Evolutionary conservation across 2,888 invertebrate genomes (phyloP), one percentile per base, ranked within the genome.

Genomic region (Xanthorhoe designata): DNA sequence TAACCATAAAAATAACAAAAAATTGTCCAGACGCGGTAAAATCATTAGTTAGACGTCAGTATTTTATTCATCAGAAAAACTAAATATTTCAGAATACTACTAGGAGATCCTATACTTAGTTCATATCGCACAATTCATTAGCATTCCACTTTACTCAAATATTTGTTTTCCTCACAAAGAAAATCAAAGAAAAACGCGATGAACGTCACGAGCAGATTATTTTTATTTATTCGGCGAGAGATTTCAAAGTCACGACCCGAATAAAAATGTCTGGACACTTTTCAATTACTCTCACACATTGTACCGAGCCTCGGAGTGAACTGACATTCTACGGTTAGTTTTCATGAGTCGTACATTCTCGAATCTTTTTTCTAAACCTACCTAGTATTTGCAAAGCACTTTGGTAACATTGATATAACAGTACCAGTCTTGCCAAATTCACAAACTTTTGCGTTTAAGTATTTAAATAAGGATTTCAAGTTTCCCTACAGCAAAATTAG

Each of bases 271-370:
- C 74, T 60, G 52, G 70, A 58, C 71, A 72, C 74, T 64, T 77
- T 79, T 77, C 76, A 78, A 79, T 80, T 80, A 78, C 73, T 68
- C 69, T 72, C 70, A 61, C 64, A 62, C 53, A 66, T 64, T 67
- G 55, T 71, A 66, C 69, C 61, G 57, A 69, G 64, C 38, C 54
- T 64, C 58, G 68, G 56, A 38, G 19, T 15, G 18, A 51, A 19
- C 61, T 42, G 61, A 57, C 53, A 45, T 13, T 49, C 35, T 45
- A 49, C 42, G 49, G 58, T 45, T 38, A 45, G 42, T 50, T 64
- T 53, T 59, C 51, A 59, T 51, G 56, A 50, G 32, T 61, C 56
- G 38, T 62, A 47, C 49, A 61, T 49, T 61, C 61, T 61, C 24
- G 32, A 56, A 61, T 59, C 49, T 45, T 63, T 53, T 32, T 47